Evolutionary conservation across 2,797 vertebrate genomes (phyloP), one percentile per base, ranked within the genome.

Genomic region (Labeo calbasu): DNA sequence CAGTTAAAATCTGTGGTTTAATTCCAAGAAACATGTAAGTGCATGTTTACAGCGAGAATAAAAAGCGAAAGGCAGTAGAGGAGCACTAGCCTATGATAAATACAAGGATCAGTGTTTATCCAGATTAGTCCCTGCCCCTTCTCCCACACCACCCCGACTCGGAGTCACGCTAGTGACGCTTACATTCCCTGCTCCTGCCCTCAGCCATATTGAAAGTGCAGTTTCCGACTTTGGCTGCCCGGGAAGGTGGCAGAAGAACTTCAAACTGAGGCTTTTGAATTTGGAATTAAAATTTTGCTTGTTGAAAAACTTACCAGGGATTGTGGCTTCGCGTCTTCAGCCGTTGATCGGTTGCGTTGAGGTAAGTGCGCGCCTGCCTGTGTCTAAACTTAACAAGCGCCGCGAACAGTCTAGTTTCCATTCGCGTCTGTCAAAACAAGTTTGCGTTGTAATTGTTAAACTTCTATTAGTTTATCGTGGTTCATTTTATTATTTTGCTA

Each of bases 161-260:
- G 61, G 50, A 75, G 83, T 73, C 57, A 77, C 75, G 25, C 25
- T 23, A 21, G 61, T 84, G 85, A 75, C 87, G 87, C 75, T 50
- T 59, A 68, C 79, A 82, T 79, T 84, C 85, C 79, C 81, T 57
- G 70, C 68, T 57, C 79, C 71, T 69, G 77, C 53, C 53, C 82
- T 84, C 87, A 88, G 87, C 87, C 87, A 88, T 88, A 88, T 88
- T 88, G 83, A 72, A 84, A 79, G 71, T 46, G 23, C 69, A 28
- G 69, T 76, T 81, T 82, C 63, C 71, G 19, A 68, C 32, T 77
- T 69, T 63, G 36, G 71, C 50, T 69, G 71, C 28, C 61, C 23
- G 53, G 43, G 76, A 84, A 77, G 28, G 66, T 40, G 21, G 66
- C 76, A 2, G 55, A 84, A 59, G 0, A 78, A 61, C 65, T 43